Conservation (phyloP, 2,113 vertebrate genomes). For the Microcebus ravelobensis region DNA sequence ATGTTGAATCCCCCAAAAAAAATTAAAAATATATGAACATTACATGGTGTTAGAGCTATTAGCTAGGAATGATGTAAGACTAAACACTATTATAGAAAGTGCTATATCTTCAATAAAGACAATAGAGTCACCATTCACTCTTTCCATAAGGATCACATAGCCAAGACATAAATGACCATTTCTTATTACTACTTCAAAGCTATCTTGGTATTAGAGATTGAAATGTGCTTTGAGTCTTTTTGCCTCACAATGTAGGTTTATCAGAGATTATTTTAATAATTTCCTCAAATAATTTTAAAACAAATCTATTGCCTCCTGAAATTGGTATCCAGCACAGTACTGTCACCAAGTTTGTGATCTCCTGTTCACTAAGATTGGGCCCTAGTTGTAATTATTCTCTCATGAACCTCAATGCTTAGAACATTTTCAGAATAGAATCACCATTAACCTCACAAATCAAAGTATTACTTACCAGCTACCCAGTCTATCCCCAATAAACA, state of each 20-base stretch:
- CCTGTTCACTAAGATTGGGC: background rate
- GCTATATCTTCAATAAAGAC: background rate
- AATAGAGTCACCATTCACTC: background rate
- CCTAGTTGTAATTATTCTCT: background rate
- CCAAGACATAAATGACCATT: background rate
- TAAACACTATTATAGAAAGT: background rate
- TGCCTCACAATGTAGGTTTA: background rate
- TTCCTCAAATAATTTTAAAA: background rate
- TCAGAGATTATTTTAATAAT: background rate
- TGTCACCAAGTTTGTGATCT: background rate
- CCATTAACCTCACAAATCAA: background rate
- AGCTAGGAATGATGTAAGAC: background rate
- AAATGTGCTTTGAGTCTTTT: background rate
- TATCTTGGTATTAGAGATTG: background rate
- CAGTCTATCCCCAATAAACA: background rate
- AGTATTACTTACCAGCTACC: background rate
- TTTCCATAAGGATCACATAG: background rate
- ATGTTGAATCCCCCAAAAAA: background rate
- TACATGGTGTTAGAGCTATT: background rate
- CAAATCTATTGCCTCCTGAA: background rate
- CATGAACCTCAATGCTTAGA: background rate
- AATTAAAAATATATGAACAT: background rate
- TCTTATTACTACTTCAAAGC: background rate
- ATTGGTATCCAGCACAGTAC: background rate
- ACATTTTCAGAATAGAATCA: background rate